phyloP scores from a whole-genome alignment of 37 sponge, comb jelly and placozoan species.

The Tethya wilhelma region DNA sequence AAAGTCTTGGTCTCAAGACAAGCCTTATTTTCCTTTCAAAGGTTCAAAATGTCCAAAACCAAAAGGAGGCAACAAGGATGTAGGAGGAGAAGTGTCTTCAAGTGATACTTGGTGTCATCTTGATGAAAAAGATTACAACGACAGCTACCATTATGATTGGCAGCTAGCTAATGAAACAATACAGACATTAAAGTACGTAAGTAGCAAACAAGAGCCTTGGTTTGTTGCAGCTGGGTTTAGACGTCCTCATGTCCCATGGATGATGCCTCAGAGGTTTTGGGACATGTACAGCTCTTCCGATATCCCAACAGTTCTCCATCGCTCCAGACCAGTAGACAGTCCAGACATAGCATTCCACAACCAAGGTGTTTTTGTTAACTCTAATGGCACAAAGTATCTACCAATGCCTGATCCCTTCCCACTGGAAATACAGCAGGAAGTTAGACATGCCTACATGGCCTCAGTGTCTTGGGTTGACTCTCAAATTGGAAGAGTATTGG shows the following conservation, averaged over 20 bases:
- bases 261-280: conserved; percentile 18
- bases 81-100: not conserved
- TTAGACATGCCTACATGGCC: conserved; percentile 27
- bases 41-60: conserved; percentile 14
- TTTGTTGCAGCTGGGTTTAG: conserved; percentile 39
- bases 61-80: not conserved
- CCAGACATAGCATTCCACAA: conserved; percentile 25
- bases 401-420: conserved; percentile 33
- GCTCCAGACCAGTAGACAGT: not conserved
- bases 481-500: conserved; percentile 10
- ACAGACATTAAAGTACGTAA: conserved; percentile 19
- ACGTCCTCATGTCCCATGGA: conserved; percentile 31
- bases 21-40: conserved; percentile 9
- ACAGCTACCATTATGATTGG: conserved; percentile 22
- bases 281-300: conserved; percentile 12
- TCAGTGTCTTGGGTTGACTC: conserved; percentile 29
- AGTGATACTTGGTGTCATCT: conserved; percentile 31
- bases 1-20: conserved; percentile 40
- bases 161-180: conserved; percentile 19
- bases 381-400: not conserved
- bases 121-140: conserved; percentile 15
- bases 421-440: conserved; percentile 15
- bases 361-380: conserved; percentile 12
- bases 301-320: conserved; percentile 4
- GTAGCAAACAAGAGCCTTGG: conserved; percentile 8